Percentiles rank a stretch among this genome's conserved stretches.
These are phyloP conservation scores for Phalera bucephala DNA, from an alignment of 2,888 invertebrate species.

Conservation along the genomic window DNA sequence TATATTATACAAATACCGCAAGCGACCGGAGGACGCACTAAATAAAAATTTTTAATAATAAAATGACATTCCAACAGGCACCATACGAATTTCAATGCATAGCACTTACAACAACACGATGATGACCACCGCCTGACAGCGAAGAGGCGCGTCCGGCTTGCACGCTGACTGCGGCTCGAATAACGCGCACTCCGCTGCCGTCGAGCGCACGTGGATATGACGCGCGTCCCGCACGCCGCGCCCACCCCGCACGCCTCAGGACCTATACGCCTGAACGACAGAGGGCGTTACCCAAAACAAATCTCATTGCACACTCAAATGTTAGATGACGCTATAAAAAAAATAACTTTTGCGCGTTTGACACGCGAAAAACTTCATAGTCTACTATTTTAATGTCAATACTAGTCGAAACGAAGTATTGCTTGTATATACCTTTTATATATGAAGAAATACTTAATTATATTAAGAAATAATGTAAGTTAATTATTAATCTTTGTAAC, in stretches of 20 bases:
- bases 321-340: no score
- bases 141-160: slow-evolving; percentile 53
- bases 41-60: no score
- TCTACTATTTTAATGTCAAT: not conserved
- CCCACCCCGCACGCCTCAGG: slow-evolving; percentile 61
- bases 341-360: no score
- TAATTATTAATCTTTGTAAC: no score
- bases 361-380: no score
- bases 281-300: not conserved
- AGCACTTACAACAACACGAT: slow-evolving; percentile 76
- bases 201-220: slow-evolving; percentile 37
- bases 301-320: no score
- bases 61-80: slow-evolving; percentile 60
- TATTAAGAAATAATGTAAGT: no score
- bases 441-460: no score
- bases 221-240: slow-evolving; percentile 33
- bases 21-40: slow-evolving; percentile 3
- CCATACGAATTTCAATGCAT: slow-evolving; percentile 75
- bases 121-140: slow-evolving; percentile 68
- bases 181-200: slow-evolving; percentile 36
- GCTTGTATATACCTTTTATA: slow-evolving; percentile 1
- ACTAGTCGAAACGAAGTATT: slow-evolving; percentile 16
- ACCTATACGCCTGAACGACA: slow-evolving; percentile 60
- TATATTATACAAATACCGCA: slow-evolving; percentile 14
- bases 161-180: slow-evolving; percentile 42